Evolutionary conservation across 1,140 invertebrate genomes (phyloP), one percentile per base, ranked within the genome.

Genomic region (Drosophila melanica): DNA sequence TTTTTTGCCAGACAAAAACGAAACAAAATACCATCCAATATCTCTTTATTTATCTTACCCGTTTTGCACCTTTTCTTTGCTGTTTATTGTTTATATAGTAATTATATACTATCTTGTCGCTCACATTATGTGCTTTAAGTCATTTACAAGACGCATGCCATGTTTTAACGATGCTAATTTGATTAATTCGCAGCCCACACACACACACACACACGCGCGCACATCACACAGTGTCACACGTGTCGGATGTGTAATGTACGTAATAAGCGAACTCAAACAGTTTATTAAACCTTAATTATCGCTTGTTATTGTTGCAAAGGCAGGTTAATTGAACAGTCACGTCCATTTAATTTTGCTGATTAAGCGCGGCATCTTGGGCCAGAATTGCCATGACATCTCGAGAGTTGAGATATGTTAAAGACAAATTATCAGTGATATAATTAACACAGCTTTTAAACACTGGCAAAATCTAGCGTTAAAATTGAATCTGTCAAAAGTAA

Each of bases 201-300:
- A 30, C 47, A 48, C 20, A 27, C 18, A 47, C 10, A 48, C 20
- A 48, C 41, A 45, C 35, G 37, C 5, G 39, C 30, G 4, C 20
- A 27, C 60, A 14, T 18, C 54, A 12, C 33, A 23, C 39, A 39
- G 41, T 55, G 65, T 76, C 74, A 71, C 77, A 89, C 84, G 69
- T 71, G 80, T 64, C 84, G 85, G 70, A 78, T 90, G 68, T 74
- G 77, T 87, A 84, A 89, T 84, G 65, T 62, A 23, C 60, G 60
- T 70, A 50, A 50, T 63, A 58, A 59, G 50, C 53, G 50, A 42
- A 63, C 39, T 59, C 47, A 68, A 72, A 77, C 79, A 77, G 84
- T 89, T 89, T 89, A 89, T 89, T 78, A 89, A 89, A 77, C 77
- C 63, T 89, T 89, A 89, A 89, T 89, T 90, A 89, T 60, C 66